These are phyloP conservation scores for Mormoops blainvillei DNA, from an alignment of 2,113 vertebrate genomes.

Conservation along the genomic window DNA sequence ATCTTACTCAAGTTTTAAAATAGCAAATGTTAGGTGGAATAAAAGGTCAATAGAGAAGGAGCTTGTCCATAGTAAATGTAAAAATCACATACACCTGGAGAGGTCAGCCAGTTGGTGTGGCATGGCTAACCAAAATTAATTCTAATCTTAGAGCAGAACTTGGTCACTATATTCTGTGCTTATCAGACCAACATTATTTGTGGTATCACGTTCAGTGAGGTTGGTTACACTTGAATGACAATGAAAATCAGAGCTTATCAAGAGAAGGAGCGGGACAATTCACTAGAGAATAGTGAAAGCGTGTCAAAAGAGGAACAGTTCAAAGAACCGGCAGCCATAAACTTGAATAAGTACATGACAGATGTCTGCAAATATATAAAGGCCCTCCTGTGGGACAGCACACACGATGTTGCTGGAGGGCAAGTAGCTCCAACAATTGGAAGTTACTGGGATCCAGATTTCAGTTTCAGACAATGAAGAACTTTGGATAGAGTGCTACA, in stretches of 20 bases:
- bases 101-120: neutral
- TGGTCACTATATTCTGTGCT: neutral
- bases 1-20: neutral
- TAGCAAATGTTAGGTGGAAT: neutral
- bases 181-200: neutral
- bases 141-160: neutral
- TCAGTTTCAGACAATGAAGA: neutral
- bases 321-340: neutral
- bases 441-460: neutral
- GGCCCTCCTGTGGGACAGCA: neutral
- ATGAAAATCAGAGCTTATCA: neutral
- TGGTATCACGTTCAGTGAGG: neutral
- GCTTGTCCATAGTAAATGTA: neutral
- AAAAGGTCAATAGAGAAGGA: neutral
- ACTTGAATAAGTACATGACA: neutral
- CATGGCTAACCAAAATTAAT: neutral
- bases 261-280: neutral
- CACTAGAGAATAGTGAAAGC: constrained; percentile 16
- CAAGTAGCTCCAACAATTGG: neutral
- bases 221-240: constrained; percentile 3
- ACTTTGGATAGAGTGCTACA: neutral
- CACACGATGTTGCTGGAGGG: neutral
- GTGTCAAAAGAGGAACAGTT: constrained; percentile 20
- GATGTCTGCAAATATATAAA: neutral
- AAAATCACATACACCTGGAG: neutral